Conservation (phyloP, 2,888 invertebrate species). For the Drosophila yooni region DNA sequence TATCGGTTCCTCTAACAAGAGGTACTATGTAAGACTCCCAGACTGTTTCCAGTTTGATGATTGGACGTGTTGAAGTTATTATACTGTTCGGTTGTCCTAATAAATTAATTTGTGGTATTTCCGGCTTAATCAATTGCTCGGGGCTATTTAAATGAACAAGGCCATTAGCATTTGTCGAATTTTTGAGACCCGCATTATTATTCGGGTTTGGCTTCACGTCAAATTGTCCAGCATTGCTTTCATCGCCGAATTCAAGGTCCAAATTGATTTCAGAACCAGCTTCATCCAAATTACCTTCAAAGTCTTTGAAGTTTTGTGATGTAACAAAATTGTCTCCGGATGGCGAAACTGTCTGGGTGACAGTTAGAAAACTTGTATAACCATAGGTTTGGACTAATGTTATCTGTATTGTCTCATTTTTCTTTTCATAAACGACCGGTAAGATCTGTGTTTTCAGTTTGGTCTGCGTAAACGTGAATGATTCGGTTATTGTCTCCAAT, state of each 20-base stretch:
- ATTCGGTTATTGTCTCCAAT: conserved; percentile 94
- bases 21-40: conserved; percentile 94
- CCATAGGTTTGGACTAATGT: conserved; percentile 96
- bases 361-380: conserved; percentile 93
- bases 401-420: conserved; percentile 89
- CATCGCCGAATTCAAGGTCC: conserved; percentile 94
- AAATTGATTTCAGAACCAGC: conserved; percentile 94
- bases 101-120: conserved; percentile 88
- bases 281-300: conserved; percentile 94
- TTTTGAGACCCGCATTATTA: conserved; percentile 58
- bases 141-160: conserved; percentile 34
- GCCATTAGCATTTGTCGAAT: conserved; percentile 51
- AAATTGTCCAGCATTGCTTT: conserved; percentile 87
- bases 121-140: conserved; percentile 83
- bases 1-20: conserved; percentile 90
- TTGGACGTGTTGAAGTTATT: conserved; percentile 91
- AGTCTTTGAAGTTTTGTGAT: conserved; percentile 94
- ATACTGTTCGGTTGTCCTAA: conserved; percentile 86
- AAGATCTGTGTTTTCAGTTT: conserved; percentile 95
- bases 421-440: conserved; percentile 91
- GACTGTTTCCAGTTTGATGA: conserved; percentile 91
- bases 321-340: conserved; percentile 93
- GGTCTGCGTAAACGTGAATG: conserved; percentile 95
- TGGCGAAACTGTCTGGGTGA: conserved; percentile 95
- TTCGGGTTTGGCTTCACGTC: conserved; percentile 53